These are phyloP conservation scores for Heliocidaris tuberculata DNA, from an alignment of 35 echinoderm and acorn worm species.

Conservation along the genomic window DNA sequence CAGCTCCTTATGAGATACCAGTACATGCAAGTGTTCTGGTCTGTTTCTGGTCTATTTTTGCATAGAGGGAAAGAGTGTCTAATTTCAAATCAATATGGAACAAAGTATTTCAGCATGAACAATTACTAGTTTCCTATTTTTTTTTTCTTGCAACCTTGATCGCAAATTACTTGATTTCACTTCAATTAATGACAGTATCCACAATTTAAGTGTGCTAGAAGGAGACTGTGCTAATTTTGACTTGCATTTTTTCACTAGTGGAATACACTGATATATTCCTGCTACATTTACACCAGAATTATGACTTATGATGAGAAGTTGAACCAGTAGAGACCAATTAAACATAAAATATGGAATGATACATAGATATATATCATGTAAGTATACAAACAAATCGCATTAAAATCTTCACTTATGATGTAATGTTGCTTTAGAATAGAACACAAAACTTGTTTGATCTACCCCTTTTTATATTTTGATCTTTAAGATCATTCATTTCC, in stretches of 20 bases:
- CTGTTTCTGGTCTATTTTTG: background rate
- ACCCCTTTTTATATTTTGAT: background rate
- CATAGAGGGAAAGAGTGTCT: constrained; percentile 6
- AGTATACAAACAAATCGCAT: background rate
- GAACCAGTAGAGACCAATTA: no score
- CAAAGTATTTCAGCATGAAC: background rate
- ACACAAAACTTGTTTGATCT: background rate
- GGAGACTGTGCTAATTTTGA: no score
- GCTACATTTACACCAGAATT: no score
- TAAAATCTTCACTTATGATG: background rate
- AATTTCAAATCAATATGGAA: background rate
- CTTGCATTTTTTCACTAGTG: no score
- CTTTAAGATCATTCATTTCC: background rate
- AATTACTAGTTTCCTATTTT: background rate
- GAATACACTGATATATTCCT: no score
- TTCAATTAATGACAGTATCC: no score
- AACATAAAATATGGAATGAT: no score
- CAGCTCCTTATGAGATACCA: background rate
- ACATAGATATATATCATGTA: no score
- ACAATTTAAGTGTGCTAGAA: no score
- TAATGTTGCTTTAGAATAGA: background rate
- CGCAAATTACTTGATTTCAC: no score
- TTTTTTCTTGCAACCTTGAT: no score
- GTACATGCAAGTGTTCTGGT: background rate
- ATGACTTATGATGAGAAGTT: no score